Base-by-base conservation (phyloP, 2,113 vertebrate species). In the Menura novaehollandiae region DNA sequence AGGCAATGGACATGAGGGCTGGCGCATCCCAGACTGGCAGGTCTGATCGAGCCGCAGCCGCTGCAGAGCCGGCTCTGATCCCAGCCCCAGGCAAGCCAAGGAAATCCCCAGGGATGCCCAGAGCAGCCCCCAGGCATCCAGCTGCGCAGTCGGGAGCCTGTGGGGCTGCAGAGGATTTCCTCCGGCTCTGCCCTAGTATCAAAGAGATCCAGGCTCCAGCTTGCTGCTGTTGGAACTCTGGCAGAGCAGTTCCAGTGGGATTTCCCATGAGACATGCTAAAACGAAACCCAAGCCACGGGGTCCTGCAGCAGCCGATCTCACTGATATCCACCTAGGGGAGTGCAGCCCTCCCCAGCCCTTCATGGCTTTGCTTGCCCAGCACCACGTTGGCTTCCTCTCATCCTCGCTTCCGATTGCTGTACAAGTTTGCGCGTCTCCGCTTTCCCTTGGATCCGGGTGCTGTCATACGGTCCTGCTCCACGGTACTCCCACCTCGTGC, bases 281-380 rank as follows among this genome's bases (percentile, higher is more conserved):
- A 74, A 18, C 0, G 0, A 77, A 55, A 6, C 58, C 24, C 41
- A 24, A 8, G 7, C 39, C 23, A 1, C 1, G 0, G 18, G 56
- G 28, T 44, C 30, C 72, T 2, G 0, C 13, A 4, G 67, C 47
- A 16, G n/a, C 62, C 3, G 15, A 26, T 56, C 33, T 30, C 26
- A 3, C 37, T 2, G 3, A 10, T 27, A 8, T 30, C 26, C 30
- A 8, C 17, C 39, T 16, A 9, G 49, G 39, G 46, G 3, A 44
- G 44, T 7, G 1, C 35, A 41, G 68, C 52, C 52, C 47, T 32
- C 20, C 9, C n/a, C 60, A 2, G 41, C 58, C 91, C 72, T 76
- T 49, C 53, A 0, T 21, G 75, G 53, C 16, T 39, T 72, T 46
- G 37, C 79, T 94, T 17, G 68, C 23, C 72, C 63, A 13, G 32